Percentiles rank a stretch among this genome's conserved stretches.
phyloP scores from a whole-genome alignment of 2,888 invertebrate species.

The Bombyx huttoni region DNA sequence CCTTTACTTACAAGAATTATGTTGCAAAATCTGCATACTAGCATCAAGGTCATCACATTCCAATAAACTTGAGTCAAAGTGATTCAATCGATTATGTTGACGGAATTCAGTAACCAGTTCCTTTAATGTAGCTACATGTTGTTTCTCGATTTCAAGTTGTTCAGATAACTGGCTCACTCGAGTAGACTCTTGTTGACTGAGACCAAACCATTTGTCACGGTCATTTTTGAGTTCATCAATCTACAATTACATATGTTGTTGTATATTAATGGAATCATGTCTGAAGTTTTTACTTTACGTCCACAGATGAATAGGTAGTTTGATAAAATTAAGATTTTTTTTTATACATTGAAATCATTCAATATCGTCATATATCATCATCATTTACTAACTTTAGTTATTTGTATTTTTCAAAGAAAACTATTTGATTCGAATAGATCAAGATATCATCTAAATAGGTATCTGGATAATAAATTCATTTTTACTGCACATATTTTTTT shows the following conservation, averaged over 20 bases:
- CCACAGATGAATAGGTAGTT: too few species aligned
- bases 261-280: too few species aligned
- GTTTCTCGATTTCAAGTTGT: slow-evolving; percentile 39
- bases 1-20: slow-evolving; percentile 49
- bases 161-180: slow-evolving; percentile 31
- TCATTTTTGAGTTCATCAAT: slow-evolving; percentile 58
- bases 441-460: too few species aligned
- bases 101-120: slow-evolving; percentile 45
- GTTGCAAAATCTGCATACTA: slow-evolving; percentile 36
- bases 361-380: too few species aligned
- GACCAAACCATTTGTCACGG: slow-evolving; percentile 40
- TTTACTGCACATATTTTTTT: too few species aligned
- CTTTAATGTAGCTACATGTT: slow-evolving; percentile 25
- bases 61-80: slow-evolving; percentile 40
- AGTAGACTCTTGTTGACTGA: slow-evolving; percentile 35
- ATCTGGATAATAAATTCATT: too few species aligned
- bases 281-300: too few species aligned
- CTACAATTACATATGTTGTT: slow-evolving; percentile 19
- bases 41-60: slow-evolving; percentile 57
- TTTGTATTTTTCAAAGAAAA: too few species aligned
- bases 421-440: too few species aligned
- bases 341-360: too few species aligned
- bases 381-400: too few species aligned
- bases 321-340: too few species aligned
- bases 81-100: slow-evolving; percentile 42